Percentiles rank a stretch among this genome's conserved stretches.
phyloP scores from a whole-genome alignment of 2,113 vertebrate species.

The Platysteira castanea region DNA sequence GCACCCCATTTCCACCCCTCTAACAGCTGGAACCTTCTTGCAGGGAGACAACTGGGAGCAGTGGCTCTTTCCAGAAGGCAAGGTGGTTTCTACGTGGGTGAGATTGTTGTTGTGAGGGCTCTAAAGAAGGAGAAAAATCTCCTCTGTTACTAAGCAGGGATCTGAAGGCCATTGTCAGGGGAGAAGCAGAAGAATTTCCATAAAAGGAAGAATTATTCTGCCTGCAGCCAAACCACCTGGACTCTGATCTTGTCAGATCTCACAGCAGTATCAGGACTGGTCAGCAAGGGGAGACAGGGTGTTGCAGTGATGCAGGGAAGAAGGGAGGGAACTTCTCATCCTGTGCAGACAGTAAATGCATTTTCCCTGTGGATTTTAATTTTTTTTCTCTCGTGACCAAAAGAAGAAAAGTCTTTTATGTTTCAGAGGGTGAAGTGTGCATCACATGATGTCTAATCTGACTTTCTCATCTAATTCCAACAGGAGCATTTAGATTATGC shows the following conservation, averaged over 20 bases:
- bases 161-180: constrained; percentile 64
- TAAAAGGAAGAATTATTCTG: constrained; percentile 60
- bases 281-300: not conserved
- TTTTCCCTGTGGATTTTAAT: accelerated
- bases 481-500: not conserved
- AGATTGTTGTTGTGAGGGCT: constrained; percentile 41
- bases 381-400: not conserved
- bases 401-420: not conserved
- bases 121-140: constrained; percentile 44
- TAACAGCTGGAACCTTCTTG: not conserved
- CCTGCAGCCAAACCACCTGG: constrained; percentile 7
- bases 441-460: not conserved
- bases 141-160: constrained; percentile 67
- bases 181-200: constrained; percentile 59
- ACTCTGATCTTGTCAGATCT: constrained; percentile 8
- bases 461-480: not conserved
- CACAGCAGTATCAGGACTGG: not conserved
- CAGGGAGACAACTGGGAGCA: not conserved
- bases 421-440: not conserved
- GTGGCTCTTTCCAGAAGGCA: constrained; percentile 24
- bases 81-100: constrained; percentile 59
- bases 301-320: not conserved
- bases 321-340: not conserved
- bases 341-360: not conserved
- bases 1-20: not conserved